Evolutionary conservation across 1,140 invertebrate genomes (phyloP), one percentile per base, ranked within the genome.

Genomic region (Drosophila setifemur): DNA sequence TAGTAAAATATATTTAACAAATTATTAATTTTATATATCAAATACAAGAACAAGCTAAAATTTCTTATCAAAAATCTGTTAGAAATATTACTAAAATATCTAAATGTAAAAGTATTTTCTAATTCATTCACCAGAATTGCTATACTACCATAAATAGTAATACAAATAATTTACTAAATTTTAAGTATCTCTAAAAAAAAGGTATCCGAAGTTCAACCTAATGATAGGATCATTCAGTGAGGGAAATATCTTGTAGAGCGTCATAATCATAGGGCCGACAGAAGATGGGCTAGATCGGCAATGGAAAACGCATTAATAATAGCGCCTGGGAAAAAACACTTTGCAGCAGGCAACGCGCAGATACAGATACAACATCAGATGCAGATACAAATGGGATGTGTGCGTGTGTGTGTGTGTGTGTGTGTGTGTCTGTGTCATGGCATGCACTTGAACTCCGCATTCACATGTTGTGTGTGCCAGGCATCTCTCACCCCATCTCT

Each of bases 241-340:
- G 45, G 23, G 9, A 21, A 19, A 31, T 47, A 50, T 25, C 33
- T 39, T 68, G 53, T 53, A 23, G 31, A 44, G 52, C 47, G 45
- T 47, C 52, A 79, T 69, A 61, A 78, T 69, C 39, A 31, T 33
- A 49, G 40, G 28, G 54, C 40, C 26, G n/a, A n/a, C n/a, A 5
- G 35, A 45, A 53, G 42, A 64, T 66, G 55, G 28, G 14, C 11
- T 5, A 8, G 57, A 61, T 49, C 42, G 57, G 42, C 31, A n/a
- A 39, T 14, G 60, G 23, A 21, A 64, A 48, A 40, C 25, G 25
- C 4, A 47, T 9, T 33, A 42, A 43, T 88, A 86, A 88, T 89
- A 88, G 79, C 61, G 53, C 73, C 68, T 89, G 85, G 85, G 86
- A 89, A 88, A 81, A 87, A 88, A 88, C 85, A 88, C 85, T 88